Base-by-base conservation (phyloP, 2,797 vertebrate genomes). In the Cheirogaleus major region DNA sequence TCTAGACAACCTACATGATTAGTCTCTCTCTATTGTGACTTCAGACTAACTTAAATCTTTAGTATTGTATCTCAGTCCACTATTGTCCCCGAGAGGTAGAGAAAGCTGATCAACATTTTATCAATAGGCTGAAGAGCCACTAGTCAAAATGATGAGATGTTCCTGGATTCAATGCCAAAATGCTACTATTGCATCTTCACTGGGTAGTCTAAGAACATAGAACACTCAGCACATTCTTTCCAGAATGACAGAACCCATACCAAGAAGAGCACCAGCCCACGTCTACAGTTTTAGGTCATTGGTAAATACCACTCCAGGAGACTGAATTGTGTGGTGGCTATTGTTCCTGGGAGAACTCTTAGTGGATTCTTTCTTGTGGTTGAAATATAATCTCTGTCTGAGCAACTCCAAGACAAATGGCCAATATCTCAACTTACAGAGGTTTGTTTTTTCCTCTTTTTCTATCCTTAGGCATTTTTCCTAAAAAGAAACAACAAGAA, bases 371-470 rank as follows among this genome's bases (percentile, higher is more conserved):
- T 91, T 87, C 61, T 87, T 93, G 55, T 72, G 52, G 35, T 61
- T 89, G 45, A 97, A 97, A 97, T 98, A 97, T 98, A 98, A 98
- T 98, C 91, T 92, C 94, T 96, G 97, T 97, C 96, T 97, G 52
- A 96, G 10, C 96, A 96, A 96, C 96, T 94, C 95, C 86, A 98
- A 97, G 96, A 96, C 95, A 98, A 95, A 95, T 94, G 97, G 93
- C 94, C 97, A 98, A 79, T 94, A 97, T 94, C 35, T 95, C 85
- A 84, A 38, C 63, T 87, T 52, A 84, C 18, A 90, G 85, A 79
- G 1, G 6, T 52, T 79, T 93, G 82, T 73, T 76, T 97, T 96
- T 93, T 78, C 80, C 35, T 94, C 84, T 73, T 73, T 97, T 96
- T 91, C 61, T 84, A 52, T 94, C 81, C 35, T 94, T 23, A 89